Conservation (phyloP, 2,797 vertebrate species). For the Pelochelys cantorii region DNA sequence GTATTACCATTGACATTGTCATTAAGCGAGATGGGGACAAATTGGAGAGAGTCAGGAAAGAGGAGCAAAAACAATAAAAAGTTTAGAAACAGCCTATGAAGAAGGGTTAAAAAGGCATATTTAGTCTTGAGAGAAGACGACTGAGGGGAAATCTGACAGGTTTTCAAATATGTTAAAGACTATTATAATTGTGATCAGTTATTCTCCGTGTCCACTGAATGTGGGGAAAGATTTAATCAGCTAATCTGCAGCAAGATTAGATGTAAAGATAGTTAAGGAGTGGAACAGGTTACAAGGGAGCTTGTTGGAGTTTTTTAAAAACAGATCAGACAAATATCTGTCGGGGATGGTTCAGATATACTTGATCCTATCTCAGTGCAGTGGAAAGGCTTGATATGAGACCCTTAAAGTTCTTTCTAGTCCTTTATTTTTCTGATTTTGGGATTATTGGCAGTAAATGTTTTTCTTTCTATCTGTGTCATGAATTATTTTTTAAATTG, state of each 20-base stretch:
- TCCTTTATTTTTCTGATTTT: neutral
- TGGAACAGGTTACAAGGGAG: neutral
- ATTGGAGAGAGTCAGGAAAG: neutral
- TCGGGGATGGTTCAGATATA: neutral
- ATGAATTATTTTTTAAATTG: neutral
- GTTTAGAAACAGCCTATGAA: neutral
- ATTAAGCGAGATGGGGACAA: neutral
- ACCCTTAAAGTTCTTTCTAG: neutral
- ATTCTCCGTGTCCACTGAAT: neutral
- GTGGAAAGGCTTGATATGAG: neutral
- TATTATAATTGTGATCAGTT: neutral
- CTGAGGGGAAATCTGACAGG: neutral
- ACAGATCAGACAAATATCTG: neutral
- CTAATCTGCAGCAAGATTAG: neutral
- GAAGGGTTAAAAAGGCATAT: no score
- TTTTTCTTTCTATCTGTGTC: neutral
- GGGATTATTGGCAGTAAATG: neutral
- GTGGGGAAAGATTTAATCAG: neutral
- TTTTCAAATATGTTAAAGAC: neutral
- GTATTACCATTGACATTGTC: neutral
- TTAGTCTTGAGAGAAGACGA: neutral
- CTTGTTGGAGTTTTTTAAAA: neutral
- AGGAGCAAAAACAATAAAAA: neutral
- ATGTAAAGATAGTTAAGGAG: neutral
- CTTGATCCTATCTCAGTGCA: neutral